A percentile compares a stretch with the other conserved stretches of the same genome.
Evolutionary conservation across 1,140 invertebrate species (phyloP).

Genomic region (Ridgeia piscesae): DNA sequence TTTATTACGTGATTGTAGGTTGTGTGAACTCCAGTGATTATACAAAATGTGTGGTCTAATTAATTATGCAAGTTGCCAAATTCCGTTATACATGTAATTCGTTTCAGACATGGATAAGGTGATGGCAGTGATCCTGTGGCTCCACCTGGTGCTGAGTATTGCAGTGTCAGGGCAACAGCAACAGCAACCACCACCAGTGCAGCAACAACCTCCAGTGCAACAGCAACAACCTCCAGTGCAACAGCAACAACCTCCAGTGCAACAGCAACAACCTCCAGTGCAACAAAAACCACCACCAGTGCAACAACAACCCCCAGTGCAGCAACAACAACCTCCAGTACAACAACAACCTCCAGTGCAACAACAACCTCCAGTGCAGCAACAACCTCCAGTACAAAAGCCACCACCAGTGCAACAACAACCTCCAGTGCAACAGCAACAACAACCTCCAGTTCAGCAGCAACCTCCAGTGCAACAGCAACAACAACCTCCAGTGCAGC

Average conservation of each 20-base stretch:
- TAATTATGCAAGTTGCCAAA: not conserved
- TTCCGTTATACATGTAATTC: not conserved
- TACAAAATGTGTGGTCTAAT: not conserved
- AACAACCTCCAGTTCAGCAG: not conserved
- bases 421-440: not conserved
- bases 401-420: not conserved
- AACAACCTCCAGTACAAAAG: not conserved
- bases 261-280: not conserved
- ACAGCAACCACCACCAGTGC: too few species aligned
- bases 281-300: not conserved
- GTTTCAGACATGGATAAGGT: not conserved
- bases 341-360: not conserved
- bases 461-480: not conserved
- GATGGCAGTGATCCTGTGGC: not conserved
- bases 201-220: too few species aligned
- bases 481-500: not conserved
- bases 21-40: not conserved
- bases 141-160: not conserved
- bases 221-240: too few species aligned
- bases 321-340: not conserved
- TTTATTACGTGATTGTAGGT: too few species aligned
- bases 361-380: not conserved
- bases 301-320: not conserved
- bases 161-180: not conserved
- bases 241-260: too few species aligned